These are phyloP conservation scores for Pangasius mekongensis DNA, from an alignment of 2,797 vertebrate species.

Conservation along the genomic window DNA sequence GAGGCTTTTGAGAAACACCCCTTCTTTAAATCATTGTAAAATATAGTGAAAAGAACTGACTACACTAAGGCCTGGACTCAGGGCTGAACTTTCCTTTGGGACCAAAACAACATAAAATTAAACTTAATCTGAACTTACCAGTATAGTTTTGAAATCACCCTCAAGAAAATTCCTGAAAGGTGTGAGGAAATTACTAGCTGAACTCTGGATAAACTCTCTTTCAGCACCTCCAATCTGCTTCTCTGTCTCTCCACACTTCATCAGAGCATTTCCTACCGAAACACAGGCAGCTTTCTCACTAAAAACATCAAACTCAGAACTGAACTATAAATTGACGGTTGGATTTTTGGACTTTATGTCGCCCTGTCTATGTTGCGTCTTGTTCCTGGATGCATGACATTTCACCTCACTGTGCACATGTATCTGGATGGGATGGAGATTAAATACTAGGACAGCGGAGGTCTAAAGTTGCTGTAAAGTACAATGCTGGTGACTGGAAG, in stretches of 20 bases:
- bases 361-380: background rate
- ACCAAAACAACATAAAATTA: background rate
- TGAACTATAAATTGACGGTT: background rate
- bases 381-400: background rate
- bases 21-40: background rate
- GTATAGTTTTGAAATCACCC: constrained; percentile 98
- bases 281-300: constrained; percentile 3
- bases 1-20: background rate
- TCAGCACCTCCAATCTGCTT: constrained; percentile 94
- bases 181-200: constrained; percentile 96
- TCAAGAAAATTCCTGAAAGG: constrained; percentile 97
- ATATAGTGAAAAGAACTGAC: background rate
- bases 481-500: background rate
- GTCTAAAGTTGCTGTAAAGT: background rate
- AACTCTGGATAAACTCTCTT: constrained; percentile 92
- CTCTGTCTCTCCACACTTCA: constrained; percentile 96
- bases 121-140: constrained; percentile 78
- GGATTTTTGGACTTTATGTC: background rate
- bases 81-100: background rate
- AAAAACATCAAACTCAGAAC: background rate
- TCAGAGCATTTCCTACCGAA: constrained; percentile 90
- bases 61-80: background rate
- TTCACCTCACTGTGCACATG: background rate
- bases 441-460: background rate
- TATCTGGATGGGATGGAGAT: background rate